phyloP scores from a whole-genome alignment of 2,888 invertebrate species.

The Timandra comae region DNA sequence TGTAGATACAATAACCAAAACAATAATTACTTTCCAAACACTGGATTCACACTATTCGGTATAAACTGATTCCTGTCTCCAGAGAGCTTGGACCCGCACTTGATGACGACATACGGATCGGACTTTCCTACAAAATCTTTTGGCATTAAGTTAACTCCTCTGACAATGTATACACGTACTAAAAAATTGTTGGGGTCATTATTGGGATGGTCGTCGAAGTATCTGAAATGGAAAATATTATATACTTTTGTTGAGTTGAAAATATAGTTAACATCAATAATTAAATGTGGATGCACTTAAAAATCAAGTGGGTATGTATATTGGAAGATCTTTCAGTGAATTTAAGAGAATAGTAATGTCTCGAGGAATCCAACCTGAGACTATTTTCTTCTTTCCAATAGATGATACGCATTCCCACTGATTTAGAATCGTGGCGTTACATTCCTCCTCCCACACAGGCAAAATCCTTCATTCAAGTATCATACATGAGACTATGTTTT shows the following conservation, averaged over 20 bases:
- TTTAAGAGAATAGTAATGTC: no score
- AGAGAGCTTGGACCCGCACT: conserved; percentile 78
- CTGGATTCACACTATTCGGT: conserved; percentile 85
- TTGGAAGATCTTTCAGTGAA: no score
- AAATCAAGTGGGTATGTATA: no score
- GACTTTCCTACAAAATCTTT: conserved; percentile 83
- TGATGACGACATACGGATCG: conserved; percentile 86
- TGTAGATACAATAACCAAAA: neutral
- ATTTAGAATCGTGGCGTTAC: no score
- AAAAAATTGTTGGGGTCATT: conserved; percentile 79
- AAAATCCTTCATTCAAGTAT: no score
- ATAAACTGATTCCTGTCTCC: conserved; percentile 82
- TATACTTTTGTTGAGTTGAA: neutral
- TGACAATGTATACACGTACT: conserved; percentile 86
- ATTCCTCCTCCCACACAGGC: no score
- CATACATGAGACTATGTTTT: no score
- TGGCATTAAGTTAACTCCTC: conserved; percentile 82
- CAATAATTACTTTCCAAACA: conserved; percentile 83
- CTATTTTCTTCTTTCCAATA: no score
- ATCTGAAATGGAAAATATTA: conserved; percentile 51
- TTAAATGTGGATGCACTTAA: no score
- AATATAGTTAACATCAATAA: neutral
- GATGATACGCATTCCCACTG: no score
- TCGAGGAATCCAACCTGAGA: no score
- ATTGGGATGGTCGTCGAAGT: conserved; percentile 78